These are phyloP conservation scores for Andrena praecox DNA, from an alignment of 2,888 invertebrate species.

Conservation along the genomic window DNA sequence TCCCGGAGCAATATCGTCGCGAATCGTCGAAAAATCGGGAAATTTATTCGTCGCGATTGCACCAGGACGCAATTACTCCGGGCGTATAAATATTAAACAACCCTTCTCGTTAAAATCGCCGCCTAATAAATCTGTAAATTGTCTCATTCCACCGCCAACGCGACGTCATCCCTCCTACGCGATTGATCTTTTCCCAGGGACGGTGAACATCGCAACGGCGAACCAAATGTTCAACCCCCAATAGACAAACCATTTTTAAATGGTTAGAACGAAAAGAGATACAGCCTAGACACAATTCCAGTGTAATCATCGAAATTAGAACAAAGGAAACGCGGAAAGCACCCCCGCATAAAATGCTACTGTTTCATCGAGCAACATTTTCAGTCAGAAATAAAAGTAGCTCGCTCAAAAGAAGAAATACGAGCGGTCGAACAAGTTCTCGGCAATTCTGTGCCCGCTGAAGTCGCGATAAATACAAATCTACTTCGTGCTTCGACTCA, in stretches of 20 bases:
- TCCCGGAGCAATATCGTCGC: neutral
- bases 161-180: neutral
- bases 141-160: neutral
- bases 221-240: neutral
- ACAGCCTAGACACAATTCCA: neutral
- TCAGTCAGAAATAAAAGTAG: neutral
- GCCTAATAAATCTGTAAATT: neutral
- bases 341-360: conserved; percentile 1
- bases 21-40: conserved; percentile 14
- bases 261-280: neutral
- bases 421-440: neutral
- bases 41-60: conserved; percentile 29
- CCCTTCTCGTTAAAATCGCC: conserved; percentile 8
- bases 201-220: neutral
- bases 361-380: neutral
- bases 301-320: neutral
- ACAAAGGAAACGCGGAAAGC: neutral
- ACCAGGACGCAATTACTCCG: conserved; percentile 38
- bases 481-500: conserved; percentile 8
- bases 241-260: neutral
- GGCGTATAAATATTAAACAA: conserved; percentile 39
- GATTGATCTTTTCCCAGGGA: neutral
- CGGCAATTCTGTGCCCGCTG: neutral
- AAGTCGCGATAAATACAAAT: conserved; percentile 18
- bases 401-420: conserved; percentile 10